These are phyloP conservation scores for Bursaphelenchus okinawaensis DNA, from an alignment of 2,888 invertebrate species.

Conservation along the genomic window DNA sequence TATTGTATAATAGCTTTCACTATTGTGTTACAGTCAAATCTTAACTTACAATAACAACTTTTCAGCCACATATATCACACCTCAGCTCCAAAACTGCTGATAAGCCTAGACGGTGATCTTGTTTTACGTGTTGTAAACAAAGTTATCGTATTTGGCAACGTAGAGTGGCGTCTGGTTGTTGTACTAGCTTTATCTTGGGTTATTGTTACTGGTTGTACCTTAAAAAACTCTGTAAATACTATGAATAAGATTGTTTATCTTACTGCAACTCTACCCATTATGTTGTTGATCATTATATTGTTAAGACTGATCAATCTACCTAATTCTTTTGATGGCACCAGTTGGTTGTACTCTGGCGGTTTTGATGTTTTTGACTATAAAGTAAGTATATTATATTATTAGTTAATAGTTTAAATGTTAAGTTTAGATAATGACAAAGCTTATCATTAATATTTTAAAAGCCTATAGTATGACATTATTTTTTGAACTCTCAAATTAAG, in stretches of 20 bases:
- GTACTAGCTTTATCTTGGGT: conserved; percentile 17
- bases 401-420: no score
- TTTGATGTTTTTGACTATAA: conserved; percentile 7
- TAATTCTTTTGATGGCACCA: conserved; percentile 13
- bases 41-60: no score
- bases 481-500: not conserved
- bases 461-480: no score
- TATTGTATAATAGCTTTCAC: no score
- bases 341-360: conserved; percentile 12
- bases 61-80: conserved; percentile 20
- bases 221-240: conserved; percentile 18
- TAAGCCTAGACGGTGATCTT: conserved; percentile 19
- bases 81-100: conserved; percentile 14
- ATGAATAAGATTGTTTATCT: conserved; percentile 18
- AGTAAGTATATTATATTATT: no score
- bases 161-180: not conserved
- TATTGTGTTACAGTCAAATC: no score
- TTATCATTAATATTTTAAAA: no score
- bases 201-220: conserved; percentile 11
- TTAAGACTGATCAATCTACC: conserved; percentile 16
- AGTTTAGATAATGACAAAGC: no score
- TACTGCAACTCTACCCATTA: conserved; percentile 15
- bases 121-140: conserved; percentile 13
- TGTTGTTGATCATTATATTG: conserved; percentile 9
- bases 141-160: conserved; percentile 1